These are phyloP conservation scores for Drosophila eugracilis DNA, from an alignment of 1,140 invertebrate species.

Conservation along the genomic window DNA sequence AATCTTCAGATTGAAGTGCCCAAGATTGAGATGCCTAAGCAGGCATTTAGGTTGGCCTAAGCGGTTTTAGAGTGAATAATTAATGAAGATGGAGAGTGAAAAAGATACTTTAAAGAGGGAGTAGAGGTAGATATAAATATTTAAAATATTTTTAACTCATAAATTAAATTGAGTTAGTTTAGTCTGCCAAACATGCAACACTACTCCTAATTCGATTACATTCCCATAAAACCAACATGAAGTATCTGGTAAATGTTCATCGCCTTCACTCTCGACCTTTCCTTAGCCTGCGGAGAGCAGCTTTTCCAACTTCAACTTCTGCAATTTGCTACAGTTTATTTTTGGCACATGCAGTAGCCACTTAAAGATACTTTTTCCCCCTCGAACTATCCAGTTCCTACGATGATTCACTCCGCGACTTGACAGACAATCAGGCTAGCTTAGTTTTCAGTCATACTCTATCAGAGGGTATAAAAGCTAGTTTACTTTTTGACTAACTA, in stretches of 20 bases:
- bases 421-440: constrained; percentile 29
- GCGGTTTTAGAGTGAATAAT: constrained; percentile 6
- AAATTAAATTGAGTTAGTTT: neutral
- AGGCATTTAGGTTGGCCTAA: constrained; percentile 36
- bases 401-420: constrained; percentile 21
- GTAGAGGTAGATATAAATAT: neutral
- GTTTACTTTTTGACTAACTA: neutral
- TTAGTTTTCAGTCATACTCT: constrained; percentile 4
- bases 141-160: neutral
- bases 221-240: neutral
- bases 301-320: neutral
- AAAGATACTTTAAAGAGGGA: neutral
- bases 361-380: neutral
- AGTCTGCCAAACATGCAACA: neutral
- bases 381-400: constrained; percentile 19
- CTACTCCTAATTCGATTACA: neutral
- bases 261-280: constrained; percentile 6
- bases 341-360: constrained; percentile 24
- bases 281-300: neutral
- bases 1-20: constrained; percentile 33
- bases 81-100: constrained; percentile 1
- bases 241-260: neutral
- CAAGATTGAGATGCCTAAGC: constrained; percentile 38
- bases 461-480: neutral
- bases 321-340: constrained; percentile 2